phyloP scores from a whole-genome alignment of 2,113 vertebrate species.

The Phasianus colchicus region DNA sequence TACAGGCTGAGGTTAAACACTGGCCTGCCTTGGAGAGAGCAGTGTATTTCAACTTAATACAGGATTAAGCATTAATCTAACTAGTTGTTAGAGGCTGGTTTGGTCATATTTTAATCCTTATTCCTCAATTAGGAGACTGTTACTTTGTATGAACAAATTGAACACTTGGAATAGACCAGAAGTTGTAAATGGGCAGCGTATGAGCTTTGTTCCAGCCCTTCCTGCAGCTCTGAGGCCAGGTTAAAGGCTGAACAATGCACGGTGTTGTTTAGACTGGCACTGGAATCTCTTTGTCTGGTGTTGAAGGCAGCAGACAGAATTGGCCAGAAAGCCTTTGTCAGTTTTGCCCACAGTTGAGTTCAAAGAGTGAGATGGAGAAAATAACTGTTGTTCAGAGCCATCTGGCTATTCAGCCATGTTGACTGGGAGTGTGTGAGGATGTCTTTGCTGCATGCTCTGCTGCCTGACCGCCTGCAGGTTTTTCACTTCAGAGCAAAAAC shows the following conservation, averaged over 20 bases:
- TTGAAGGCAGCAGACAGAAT: neutral
- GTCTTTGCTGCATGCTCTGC: slow-evolving; percentile 14
- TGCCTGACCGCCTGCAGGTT: neutral
- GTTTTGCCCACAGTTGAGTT: slow-evolving; percentile 1
- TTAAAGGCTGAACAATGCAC: neutral
- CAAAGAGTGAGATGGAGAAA: neutral
- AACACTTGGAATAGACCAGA: neutral
- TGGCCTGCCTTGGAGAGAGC: neutral
- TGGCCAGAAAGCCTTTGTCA: neutral
- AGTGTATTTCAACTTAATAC: neutral
- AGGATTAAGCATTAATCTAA: neutral
- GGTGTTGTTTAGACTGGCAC: neutral
- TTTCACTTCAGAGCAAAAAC: neutral
- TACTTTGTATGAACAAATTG: neutral
- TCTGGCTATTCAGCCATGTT: neutral
- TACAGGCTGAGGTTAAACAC: neutral
- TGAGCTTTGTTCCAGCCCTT: neutral
- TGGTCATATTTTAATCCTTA: neutral
- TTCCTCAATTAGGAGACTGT: neutral
- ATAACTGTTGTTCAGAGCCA: neutral
- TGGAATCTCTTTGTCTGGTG: neutral
- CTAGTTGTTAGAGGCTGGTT: neutral
- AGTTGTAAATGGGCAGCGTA: neutral
- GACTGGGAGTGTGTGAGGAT: neutral
- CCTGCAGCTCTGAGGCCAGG: neutral